Evolutionary conservation across 92 coral and sea anemone species (phyloP).

Genomic region (Epizoanthus rinbou): DNA sequence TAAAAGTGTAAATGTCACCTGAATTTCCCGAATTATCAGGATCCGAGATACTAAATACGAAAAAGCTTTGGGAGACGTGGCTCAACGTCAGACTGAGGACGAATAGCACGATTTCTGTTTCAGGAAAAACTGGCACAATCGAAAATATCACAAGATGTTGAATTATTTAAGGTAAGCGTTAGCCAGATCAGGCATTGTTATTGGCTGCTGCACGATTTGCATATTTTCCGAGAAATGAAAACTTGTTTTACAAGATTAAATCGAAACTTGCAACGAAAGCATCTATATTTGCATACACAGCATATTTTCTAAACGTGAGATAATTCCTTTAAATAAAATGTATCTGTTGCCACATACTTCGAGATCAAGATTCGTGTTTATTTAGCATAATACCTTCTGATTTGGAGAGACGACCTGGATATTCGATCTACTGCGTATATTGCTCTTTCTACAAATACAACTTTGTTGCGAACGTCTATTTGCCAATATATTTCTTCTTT

Average conservation of each 20-base stretch:
- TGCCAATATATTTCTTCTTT: no score
- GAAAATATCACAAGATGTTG: background rate
- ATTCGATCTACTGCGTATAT: no score
- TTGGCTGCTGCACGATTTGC: slow-evolving; percentile 5
- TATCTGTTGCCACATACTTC: background rate
- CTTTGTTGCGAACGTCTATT: no score
- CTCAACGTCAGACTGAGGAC: background rate
- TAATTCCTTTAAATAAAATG: background rate
- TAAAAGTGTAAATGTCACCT: slow-evolving; percentile 6
- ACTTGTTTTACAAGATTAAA: slow-evolving; percentile 32
- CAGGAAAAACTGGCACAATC: background rate
- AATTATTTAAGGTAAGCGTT: slow-evolving; percentile 3
- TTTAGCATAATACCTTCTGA: no score
- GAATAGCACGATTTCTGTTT: slow-evolving; percentile 1
- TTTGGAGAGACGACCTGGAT: no score
- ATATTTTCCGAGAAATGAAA: slow-evolving; percentile 14
- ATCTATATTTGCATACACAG: background rate
- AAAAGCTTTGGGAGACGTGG: slow-evolving; percentile 6
- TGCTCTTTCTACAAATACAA: no score
- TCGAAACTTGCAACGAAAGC: background rate
- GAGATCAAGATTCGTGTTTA: background rate
- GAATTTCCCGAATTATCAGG: slow-evolving; percentile 1
- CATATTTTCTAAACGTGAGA: background rate
- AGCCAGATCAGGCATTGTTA: background rate
- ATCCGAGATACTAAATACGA: slow-evolving; percentile 19